Conservation (phyloP, 2,113 vertebrate genomes). For the Heloderma charlesbogerti region DNA sequence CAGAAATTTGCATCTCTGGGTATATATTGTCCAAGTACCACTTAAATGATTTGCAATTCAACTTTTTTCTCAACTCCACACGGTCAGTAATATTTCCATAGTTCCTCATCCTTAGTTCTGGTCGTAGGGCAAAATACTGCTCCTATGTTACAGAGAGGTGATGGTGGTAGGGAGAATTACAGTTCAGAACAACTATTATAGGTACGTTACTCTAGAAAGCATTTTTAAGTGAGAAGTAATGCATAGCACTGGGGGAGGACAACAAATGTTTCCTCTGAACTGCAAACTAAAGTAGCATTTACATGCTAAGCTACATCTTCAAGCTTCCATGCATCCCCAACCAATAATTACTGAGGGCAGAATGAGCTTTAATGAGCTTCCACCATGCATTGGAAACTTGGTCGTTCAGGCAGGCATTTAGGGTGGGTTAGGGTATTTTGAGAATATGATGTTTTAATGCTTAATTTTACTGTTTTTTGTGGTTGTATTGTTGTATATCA, state of each 20-base stretch:
- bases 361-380: too few relatives aligned
- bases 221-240: not conserved
- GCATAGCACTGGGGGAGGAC: not conserved
- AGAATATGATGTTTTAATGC: too few relatives aligned
- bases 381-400: too few relatives aligned
- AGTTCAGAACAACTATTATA: not conserved
- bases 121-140: conserved; percentile 92
- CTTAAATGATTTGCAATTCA: conserved; percentile 90
- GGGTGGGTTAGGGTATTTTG: too few relatives aligned
- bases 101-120: conserved; percentile 85
- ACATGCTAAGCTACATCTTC: not conserved
- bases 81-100: conserved; percentile 92
- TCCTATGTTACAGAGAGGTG: conserved; percentile 79
- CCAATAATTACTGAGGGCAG: not conserved
- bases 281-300: not conserved
- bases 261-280: not conserved
- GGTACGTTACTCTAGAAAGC: not conserved
- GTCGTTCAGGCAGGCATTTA: too few relatives aligned
- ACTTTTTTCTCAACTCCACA: conserved; percentile 82
- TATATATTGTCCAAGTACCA: conserved; percentile 97
- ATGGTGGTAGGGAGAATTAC: not conserved
- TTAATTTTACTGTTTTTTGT: too few relatives aligned
- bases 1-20: conserved; percentile 92
- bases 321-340: not conserved
- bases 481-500: too few relatives aligned